Evolutionary conservation across 2,113 vertebrate genomes (phyloP), one percentile per base, ranked within the genome.

Genomic region (Hypocryptadius cinnamomeus): DNA sequence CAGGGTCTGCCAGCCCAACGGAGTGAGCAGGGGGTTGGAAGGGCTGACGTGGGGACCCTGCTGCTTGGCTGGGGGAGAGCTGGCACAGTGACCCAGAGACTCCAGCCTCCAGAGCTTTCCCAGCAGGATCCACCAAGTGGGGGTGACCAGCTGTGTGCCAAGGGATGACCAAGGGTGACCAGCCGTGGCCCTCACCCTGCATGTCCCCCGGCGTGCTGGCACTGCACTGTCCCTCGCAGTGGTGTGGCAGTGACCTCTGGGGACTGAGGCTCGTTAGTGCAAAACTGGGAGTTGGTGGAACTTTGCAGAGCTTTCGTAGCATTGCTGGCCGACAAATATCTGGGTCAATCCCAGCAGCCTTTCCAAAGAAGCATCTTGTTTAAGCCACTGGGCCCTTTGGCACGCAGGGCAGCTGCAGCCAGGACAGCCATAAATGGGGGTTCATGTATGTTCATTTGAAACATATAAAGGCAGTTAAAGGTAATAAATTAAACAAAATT

Each of bases 1-100:
- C 2, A 3, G 57, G 35, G 33, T 33, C n/a, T 77, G 2, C 8
- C 30, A 54, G 35, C 65, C 39, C 33, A 20, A 0, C 0, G 0
- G 23, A 40, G 33, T 17, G 15, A 53, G 59, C 3, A 3, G 45
- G 7, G 9, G 5, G 1, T 5, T 60, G 85, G 85, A 71, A 63
- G 57, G 48, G n/a, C 72, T 9, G 25, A 13, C 0, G 0, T 17
- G 45, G 16, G 13, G 17, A 53, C 14, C 16, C 70, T 53, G 23
- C 16, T 42, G 30, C 45, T 54, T 16, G 13, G 6, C 50, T 35
- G 10, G 5, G 54, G 39, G 4, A 20, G 8, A 33, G 69, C n/a
- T 76, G 39, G 8, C 37, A 70, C 5, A 3, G 24, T 51, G 85
- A n/a, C 39, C 45, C 42, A 35, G 45, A 61, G 51, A 16, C 48